phyloP scores from a whole-genome alignment of 2,113 vertebrate species.

The Phaetusa simplex region DNA sequence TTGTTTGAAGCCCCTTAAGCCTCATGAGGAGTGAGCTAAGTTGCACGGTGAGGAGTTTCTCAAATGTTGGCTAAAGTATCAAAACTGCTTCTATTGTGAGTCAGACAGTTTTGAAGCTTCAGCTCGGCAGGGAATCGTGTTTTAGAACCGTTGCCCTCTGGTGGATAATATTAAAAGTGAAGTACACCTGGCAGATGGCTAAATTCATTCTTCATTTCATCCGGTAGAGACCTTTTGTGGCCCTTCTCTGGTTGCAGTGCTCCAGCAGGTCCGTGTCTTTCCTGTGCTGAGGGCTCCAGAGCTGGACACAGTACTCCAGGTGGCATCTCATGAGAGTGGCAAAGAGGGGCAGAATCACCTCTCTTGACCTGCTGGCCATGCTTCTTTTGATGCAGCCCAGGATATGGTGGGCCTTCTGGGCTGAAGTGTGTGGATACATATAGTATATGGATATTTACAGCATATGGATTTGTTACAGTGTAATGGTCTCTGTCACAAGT shows the following conservation, averaged over 20 bases:
- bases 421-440: neutral
- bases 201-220: neutral
- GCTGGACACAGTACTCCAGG: too few relatives aligned
- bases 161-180: neutral
- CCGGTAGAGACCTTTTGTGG: neutral
- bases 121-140: accelerated
- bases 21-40: neutral
- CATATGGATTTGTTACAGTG: neutral
- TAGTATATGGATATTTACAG: neutral
- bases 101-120: neutral
- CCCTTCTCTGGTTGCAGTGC: too few relatives aligned
- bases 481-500: neutral
- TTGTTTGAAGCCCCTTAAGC: neutral
- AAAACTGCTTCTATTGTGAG: neutral
- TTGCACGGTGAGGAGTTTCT: neutral
- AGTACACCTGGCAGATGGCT: neutral
- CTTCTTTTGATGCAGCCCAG: neutral
- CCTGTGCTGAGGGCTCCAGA: too few relatives aligned
- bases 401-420: neutral
- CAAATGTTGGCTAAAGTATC: neutral
- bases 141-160: neutral
- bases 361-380: neutral
- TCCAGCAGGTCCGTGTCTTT: too few relatives aligned
- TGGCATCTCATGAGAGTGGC: too few relatives aligned
- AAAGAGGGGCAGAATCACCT: neutral